These are phyloP conservation scores for Leptobrachium leishanense DNA, from an alignment of 2,113 vertebrate species.

Conservation along the genomic window DNA sequence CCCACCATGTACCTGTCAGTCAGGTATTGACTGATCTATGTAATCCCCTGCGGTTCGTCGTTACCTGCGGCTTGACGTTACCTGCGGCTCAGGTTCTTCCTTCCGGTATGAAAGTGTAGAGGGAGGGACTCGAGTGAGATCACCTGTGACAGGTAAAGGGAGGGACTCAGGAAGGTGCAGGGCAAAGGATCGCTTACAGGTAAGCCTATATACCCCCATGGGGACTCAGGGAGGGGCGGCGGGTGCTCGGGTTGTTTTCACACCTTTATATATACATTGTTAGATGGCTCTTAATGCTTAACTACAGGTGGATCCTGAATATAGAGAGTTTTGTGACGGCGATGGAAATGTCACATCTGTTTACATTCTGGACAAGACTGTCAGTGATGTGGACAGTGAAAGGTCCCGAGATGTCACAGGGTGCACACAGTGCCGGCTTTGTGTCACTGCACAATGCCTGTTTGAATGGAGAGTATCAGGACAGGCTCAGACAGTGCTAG, in stretches of 20 bases:
- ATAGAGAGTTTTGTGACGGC: no score
- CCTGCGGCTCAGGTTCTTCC: background rate
- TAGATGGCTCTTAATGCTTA: no score
- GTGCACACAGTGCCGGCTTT: background rate
- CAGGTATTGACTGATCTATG: no score
- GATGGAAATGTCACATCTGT: no score
- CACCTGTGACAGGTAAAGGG: conserved; percentile 32
- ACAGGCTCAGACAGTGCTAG: background rate
- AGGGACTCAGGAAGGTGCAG: conserved; percentile 39
- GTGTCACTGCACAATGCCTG: no score
- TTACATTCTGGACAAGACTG: no score
- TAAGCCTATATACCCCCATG: background rate
- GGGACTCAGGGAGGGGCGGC: background rate
- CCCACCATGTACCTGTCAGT: background rate
- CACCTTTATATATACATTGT: no score
- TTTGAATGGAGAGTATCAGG: background rate
- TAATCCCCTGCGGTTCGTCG: no score
- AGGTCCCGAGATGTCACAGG: no score
- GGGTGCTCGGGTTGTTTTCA: background rate
- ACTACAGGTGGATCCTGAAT: no score
- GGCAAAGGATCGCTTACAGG: conserved; percentile 3
- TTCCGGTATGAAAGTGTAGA: conserved; percentile 6
- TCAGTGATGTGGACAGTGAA: no score
- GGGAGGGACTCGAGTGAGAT: conserved; percentile 18
- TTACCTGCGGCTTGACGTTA: background rate